These are phyloP conservation scores for Karalla daura DNA, from an alignment of 2,797 vertebrate genomes.

Conservation along the genomic window DNA sequence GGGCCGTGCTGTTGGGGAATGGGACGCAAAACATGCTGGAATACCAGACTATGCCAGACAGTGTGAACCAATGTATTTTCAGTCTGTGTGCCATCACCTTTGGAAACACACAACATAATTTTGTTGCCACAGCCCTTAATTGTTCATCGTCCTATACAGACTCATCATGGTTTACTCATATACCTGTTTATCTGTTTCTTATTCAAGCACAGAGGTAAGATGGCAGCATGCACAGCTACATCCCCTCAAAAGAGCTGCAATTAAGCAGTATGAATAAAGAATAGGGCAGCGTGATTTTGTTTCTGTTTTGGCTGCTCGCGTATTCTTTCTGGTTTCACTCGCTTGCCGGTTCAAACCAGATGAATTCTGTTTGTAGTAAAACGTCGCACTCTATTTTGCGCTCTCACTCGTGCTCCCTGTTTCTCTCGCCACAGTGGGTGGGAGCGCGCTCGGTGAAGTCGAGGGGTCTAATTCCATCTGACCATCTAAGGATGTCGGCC, in stretches of 20 bases:
- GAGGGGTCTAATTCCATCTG: constrained; percentile 46
- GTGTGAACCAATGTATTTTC: too few relatives aligned
- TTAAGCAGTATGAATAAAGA: not conserved
- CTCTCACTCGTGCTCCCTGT: constrained; percentile 32
- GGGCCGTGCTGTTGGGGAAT: too few relatives aligned
- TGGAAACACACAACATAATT: not conserved
- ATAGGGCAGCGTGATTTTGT: too few relatives aligned
- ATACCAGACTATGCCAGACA: too few relatives aligned
- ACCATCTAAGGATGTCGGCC: constrained; percentile 44
- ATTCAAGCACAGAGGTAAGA: constrained; percentile 3
- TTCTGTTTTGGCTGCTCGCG: constrained; percentile 4
- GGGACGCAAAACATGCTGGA: too few relatives aligned
- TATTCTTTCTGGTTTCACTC: constrained; percentile 1
- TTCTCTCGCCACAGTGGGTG: constrained; percentile 34
- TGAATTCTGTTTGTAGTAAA: constrained; percentile 16
- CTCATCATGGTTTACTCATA: constrained; percentile 10
- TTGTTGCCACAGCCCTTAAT: constrained; percentile 1
- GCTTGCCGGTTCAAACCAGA: constrained; percentile 22
- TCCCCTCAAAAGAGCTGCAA: not conserved
- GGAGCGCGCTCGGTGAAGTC: constrained; percentile 18
- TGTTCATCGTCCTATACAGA: constrained; percentile 1
- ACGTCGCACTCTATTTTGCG: constrained; percentile 21
- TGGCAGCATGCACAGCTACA: not conserved
- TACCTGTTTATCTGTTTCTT: constrained; percentile 11
- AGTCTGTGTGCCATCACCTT: too few relatives aligned